These are phyloP conservation scores for Minunthozetes semirufus DNA, from an alignment of 2,888 invertebrate genomes.

Conservation along the genomic window DNA sequence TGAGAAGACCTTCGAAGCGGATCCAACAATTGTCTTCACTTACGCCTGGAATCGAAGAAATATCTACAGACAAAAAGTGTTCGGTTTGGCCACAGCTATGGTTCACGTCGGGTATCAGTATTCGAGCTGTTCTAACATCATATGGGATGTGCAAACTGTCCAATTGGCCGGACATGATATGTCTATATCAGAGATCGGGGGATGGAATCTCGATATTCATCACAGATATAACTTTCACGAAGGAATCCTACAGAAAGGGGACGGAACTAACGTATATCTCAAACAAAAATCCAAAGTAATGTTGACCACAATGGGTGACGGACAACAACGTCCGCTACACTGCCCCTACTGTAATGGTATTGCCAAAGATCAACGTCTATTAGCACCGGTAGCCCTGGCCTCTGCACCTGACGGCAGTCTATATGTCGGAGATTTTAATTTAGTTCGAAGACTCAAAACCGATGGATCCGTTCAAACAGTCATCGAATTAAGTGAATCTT, in stretches of 20 bases:
- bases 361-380: conserved; percentile 73
- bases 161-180: conserved; percentile 92
- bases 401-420: conserved; percentile 93
- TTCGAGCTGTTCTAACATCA: conserved; percentile 70
- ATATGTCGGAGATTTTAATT: conserved; percentile 93
- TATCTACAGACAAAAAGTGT: conserved; percentile 61
- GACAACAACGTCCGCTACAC: conserved; percentile 72
- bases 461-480: conserved; percentile 84
- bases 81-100: conserved; percentile 50
- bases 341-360: conserved; percentile 61
- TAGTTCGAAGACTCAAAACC: conserved; percentile 80
- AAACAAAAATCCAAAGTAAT: conserved; percentile 63
- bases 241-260: conserved; percentile 94
- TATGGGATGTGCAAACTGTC: conserved; percentile 93
- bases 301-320: conserved; percentile 82
- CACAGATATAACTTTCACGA: conserved; percentile 98
- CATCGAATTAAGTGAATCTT: conserved; percentile 79
- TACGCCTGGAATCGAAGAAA: conserved; percentile 98
- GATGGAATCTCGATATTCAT: conserved; percentile 96
- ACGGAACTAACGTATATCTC: conserved; percentile 87
- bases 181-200: conserved; percentile 91
- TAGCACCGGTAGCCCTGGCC: conserved; percentile 88
- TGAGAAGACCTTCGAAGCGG: conserved; percentile 88
- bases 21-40: conserved; percentile 86
- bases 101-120: conserved; percentile 82